These are phyloP conservation scores for Pseudoips prasinana DNA, from an alignment of 2,888 invertebrate species.

Conservation along the genomic window DNA sequence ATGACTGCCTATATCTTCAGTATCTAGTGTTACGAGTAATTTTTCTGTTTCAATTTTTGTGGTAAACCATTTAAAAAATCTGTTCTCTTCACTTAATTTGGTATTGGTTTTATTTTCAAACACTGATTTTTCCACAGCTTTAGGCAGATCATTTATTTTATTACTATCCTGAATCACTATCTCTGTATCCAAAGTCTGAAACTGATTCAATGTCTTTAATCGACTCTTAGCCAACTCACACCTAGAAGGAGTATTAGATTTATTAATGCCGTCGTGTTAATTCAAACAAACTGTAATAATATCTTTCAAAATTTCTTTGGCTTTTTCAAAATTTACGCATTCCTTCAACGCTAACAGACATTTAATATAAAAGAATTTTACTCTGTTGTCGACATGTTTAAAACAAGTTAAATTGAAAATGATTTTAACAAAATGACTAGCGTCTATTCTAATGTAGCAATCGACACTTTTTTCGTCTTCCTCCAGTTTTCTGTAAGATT, in stretches of 20 bases:
- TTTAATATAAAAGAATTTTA: slow-evolving; percentile 17
- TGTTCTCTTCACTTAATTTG: slow-evolving; percentile 10
- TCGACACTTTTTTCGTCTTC: slow-evolving; percentile 10
- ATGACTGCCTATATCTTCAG: slow-evolving; percentile 9
- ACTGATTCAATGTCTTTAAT: slow-evolving; percentile 14
- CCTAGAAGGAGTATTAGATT: slow-evolving; percentile 9
- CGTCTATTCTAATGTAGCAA: slow-evolving; percentile 17
- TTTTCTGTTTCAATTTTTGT: slow-evolving; percentile 10
- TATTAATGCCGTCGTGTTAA: slow-evolving; percentile 10
- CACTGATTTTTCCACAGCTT: slow-evolving; percentile 10
- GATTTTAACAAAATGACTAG: slow-evolving; percentile 15
- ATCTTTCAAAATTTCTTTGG: slow-evolving; percentile 16
- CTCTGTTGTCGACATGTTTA: slow-evolving; percentile 16
- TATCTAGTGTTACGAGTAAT: slow-evolving; percentile 9
- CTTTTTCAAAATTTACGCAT: slow-evolving; percentile 11
- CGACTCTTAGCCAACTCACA: slow-evolving; percentile 11
- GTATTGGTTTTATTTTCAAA: slow-evolving; percentile 8
- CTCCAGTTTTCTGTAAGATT: slow-evolving; percentile 15
- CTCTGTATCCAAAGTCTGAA: slow-evolving; percentile 13
- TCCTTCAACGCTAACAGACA: slow-evolving; percentile 11
- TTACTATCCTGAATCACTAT: slow-evolving; percentile 11
- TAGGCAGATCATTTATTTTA: slow-evolving; percentile 14
- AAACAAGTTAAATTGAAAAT: slow-evolving; percentile 17
- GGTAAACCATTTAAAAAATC: slow-evolving; percentile 10
- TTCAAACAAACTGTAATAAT: slow-evolving; percentile 11